phyloP scores from a whole-genome alignment of 2,888 invertebrate genomes.

The Lamproptera curius region DNA sequence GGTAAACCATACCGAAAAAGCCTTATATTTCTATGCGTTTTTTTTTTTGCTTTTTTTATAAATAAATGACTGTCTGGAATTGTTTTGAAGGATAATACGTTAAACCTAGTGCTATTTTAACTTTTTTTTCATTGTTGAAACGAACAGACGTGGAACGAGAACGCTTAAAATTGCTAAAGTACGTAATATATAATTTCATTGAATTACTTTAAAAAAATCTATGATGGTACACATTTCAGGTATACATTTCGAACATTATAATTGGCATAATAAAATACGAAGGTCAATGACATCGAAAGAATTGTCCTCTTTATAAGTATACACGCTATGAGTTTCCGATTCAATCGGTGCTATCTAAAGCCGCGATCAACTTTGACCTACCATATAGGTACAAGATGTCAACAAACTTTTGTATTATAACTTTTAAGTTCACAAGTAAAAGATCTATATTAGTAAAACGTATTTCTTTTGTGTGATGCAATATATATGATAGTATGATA shows the following conservation, averaged over 20 bases:
- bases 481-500: background rate
- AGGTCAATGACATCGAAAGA: constrained; percentile 15
- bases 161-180: no score
- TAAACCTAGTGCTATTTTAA: no score
- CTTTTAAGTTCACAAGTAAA: background rate
- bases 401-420: background rate
- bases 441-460: background rate
- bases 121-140: no score
- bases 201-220: no score
- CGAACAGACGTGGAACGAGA: no score
- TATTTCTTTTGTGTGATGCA: background rate
- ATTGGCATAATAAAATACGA: background rate
- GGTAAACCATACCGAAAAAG: no score
- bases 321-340: no score
- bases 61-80: no score
- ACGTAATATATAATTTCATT: no score
- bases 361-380: constrained; percentile 19
- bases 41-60: no score
- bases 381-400: constrained; percentile 1
- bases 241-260: background rate
- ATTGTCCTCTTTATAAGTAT: constrained; percentile 30
- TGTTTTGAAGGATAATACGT: no score
- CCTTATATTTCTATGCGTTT: no score
- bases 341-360: constrained; percentile 29
- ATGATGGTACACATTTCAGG: background rate